Evolutionary conservation across 2,888 invertebrate species (phyloP), one percentile per base, ranked within the genome.

Genomic region (Apodemia zela): DNA sequence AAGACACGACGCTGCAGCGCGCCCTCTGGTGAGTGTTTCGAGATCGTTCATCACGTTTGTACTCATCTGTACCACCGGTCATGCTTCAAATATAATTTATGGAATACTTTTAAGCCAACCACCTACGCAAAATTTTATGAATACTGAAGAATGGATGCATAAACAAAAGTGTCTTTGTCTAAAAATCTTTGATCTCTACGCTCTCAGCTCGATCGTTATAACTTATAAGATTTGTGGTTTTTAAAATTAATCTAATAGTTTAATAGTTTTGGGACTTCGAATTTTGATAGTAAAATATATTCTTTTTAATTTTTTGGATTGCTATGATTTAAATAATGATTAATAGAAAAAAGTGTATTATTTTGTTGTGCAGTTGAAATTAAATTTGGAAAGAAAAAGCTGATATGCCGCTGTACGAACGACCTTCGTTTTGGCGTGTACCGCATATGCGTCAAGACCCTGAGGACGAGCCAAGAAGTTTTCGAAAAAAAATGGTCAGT

Each of bases 401-500:
- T 35, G 54, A 59, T 33, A 93, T 93, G 93, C 92, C 93, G 18
- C 71, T 75, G 72, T 93, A 93, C 81, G 93, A 94, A 78, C 87
- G 94, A 71, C 94, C 94, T 60, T 88, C 94, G 59, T 94, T 94
- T 82, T 94, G 94, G 94, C 87, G 93, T 49, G 84, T 93, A 57
- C 93, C 93, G 8, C 84, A 85, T 69, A 83, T 83, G 68, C 81
- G 91, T 11, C 77, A 67, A 3, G 90, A 92, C 68, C 92, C 93
- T 65, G 93, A 85, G 59, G 84, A 89, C 65, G 87, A 82, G 66
- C 73, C 79, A 59, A 80, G 85, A 65, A 77, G 77, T 67, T 83
- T 81, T 67, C 77, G 81, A 60, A 81, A 81, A 66, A 76, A 71
- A 70, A 72, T 74, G 73, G 85, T 87, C 75, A 77, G 78, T 67